phyloP scores from a whole-genome alignment of 2,113 vertebrate genomes.

The Gnathonemus longibarbis region DNA sequence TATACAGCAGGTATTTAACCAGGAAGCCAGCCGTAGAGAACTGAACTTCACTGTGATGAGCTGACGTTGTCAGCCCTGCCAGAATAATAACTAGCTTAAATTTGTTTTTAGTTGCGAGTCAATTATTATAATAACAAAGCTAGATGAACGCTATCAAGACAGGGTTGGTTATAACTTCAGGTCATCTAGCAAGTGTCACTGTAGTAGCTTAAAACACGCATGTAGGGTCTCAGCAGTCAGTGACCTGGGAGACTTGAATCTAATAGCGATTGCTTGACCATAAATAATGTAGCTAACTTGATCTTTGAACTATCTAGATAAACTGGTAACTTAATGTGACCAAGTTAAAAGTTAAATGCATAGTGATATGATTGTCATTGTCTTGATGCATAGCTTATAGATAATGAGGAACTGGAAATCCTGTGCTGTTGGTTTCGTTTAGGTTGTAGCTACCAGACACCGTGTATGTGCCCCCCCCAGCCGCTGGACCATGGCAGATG shows the following conservation, averaged over 20 bases:
- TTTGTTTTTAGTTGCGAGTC: neutral
- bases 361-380: neutral
- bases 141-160: neutral
- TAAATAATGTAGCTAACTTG: neutral
- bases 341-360: neutral
- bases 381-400: neutral
- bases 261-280: neutral
- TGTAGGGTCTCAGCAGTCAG: neutral
- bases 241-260: neutral
- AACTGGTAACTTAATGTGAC: neutral
- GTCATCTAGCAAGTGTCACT: neutral
- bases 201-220: neutral
- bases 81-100: neutral
- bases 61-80: neutral
- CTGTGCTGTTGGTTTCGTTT: neutral
- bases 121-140: neutral
- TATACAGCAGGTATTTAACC: neutral
- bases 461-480: conserved; percentile 74
- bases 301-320: neutral
- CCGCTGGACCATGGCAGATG: conserved; percentile 92
- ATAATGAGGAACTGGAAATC: neutral
- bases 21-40: neutral
- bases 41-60: neutral
- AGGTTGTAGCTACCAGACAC: conserved; percentile 19
- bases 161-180: neutral